Percentiles rank a stretch among this genome's conserved stretches.
phyloP scores from a whole-genome alignment of 2,888 invertebrate genomes.

The Oasisia sp. region DNA sequence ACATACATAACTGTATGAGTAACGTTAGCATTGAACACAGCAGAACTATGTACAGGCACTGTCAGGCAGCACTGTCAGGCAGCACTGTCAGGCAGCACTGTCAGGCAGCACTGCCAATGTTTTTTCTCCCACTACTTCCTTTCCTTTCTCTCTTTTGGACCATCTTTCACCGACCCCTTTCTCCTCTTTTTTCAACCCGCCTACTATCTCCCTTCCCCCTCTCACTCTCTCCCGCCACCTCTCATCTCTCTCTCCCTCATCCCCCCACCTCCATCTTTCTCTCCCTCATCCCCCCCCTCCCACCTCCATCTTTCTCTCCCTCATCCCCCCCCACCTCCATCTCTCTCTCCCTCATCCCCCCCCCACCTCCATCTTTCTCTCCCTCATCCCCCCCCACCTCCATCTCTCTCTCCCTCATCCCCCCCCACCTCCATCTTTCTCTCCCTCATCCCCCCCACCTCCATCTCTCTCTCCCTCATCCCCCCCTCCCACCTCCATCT shows the following conservation, averaged over 20 bases:
- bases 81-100: too few species aligned
- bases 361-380: too few species aligned
- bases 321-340: background rate
- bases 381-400: too few species aligned
- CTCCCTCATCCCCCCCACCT: background rate
- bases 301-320: too few species aligned
- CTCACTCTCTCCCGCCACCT: background rate
- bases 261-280: background rate
- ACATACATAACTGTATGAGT: background rate
- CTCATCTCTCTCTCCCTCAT: background rate
- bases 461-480: background rate
- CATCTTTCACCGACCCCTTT: too few species aligned
- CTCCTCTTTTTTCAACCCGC: too few species aligned
- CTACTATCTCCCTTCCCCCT: background rate
- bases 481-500: too few species aligned
- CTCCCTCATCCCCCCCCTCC: too few species aligned
- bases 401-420: background rate
- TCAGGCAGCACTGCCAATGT: background rate
- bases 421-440: background rate
- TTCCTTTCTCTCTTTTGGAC: too few species aligned
- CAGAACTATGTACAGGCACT: background rate
- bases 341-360: too few species aligned
- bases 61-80: background rate
- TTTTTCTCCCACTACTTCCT: background rate
- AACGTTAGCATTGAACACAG: background rate